A percentile compares a stretch with the other conserved stretches of the same genome.
These are phyloP conservation scores for Chironomus riparius DNA, from an alignment of 2,888 invertebrate genomes.

Conservation along the genomic window DNA sequence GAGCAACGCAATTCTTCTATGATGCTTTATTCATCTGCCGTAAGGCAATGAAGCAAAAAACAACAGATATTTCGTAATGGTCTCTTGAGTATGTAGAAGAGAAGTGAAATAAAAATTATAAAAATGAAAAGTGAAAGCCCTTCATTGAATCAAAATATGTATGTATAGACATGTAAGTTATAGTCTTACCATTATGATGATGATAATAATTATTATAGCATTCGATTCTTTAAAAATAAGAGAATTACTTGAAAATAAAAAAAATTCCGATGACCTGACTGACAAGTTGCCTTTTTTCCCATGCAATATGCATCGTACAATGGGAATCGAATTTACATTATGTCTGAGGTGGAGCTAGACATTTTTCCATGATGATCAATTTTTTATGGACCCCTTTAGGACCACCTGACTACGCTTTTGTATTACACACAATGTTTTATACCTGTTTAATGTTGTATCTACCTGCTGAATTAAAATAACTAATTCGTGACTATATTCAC, in stretches of 20 bases:
- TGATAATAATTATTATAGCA: not conserved
- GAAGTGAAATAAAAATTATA: not conserved
- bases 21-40: not conserved
- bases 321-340: not conserved
- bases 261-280: not conserved
- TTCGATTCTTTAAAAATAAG: not conserved
- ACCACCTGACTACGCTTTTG: too few relatives aligned
- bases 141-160: not conserved
- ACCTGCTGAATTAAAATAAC: not conserved
- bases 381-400: too few relatives aligned
- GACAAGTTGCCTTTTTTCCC: not conserved
- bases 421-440: too few relatives aligned
- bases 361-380: too few relatives aligned
- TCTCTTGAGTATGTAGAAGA: not conserved
- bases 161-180: not conserved
- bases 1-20: too few relatives aligned
- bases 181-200: not conserved
- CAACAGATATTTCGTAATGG: slow-evolving; percentile 11
- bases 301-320: not conserved
- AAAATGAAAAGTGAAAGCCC: slow-evolving; percentile 23
- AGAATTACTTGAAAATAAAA: not conserved
- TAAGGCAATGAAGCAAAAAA: not conserved
- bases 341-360: too few relatives aligned
- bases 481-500: not conserved
- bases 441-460: too few relatives aligned